Evolutionary conservation across 2,797 vertebrate species (phyloP), one percentile per base, ranked within the genome.

Genomic region (Nannoperca australis): DNA sequence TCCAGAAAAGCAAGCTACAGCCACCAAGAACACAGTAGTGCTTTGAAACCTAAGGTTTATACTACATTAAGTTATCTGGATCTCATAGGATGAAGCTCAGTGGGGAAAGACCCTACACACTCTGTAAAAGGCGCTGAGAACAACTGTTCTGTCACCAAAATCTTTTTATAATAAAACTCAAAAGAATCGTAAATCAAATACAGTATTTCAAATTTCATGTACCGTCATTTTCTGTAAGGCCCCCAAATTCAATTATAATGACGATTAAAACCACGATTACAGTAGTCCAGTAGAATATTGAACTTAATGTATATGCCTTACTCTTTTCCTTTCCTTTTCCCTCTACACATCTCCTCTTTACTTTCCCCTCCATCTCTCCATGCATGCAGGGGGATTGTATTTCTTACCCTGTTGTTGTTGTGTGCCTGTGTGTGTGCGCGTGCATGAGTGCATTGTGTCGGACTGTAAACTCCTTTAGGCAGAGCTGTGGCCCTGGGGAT

Each of bases 91-190:
- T 91, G 90, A 81, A 85, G 90, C 91, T 93, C 91, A 91, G 87
- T 55, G 85, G 85, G 88, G 87, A 86, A 94, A 94, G 13, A 94
- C 93, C 89, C 81, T 92, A 94, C 89, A 96, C 94, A 95, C 92
- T 94, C 80, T 90, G 94, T 95, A 94, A 49, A 96, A 96, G 95
- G 95, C 96, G 96, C 94, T 96, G 94, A 96, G 91, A 96, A 96
- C 94, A 90, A 90, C 94, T 95, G 6, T 74, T 36, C 45, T 51
- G 54, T 27, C 61, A 76, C 6, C 3, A 20, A 51, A 18, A 95
- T 27, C 2, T 27, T 27, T 27, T 27, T 27, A 91, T 89, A 44
- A 55, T 49, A 30, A 77, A 61, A 34, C 6, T 47, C n/a, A 40
- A 22, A 40, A 67, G 66, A 24, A 14, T 2, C 7, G 8, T 22